These are phyloP conservation scores for Leptosomus discolor DNA, from an alignment of 2,113 vertebrate species.

Conservation along the genomic window DNA sequence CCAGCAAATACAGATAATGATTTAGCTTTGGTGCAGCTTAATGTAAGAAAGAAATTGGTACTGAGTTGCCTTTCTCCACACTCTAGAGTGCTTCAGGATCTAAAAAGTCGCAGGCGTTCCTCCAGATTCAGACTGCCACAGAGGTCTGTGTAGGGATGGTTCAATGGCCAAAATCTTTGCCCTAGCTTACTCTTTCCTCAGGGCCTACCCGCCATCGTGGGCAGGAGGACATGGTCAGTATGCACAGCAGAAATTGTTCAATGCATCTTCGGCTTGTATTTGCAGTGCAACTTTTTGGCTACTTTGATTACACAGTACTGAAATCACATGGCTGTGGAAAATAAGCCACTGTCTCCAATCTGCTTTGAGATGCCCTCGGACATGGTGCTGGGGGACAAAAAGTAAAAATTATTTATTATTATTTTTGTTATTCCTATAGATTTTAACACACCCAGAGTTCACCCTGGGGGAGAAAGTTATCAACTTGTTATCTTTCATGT, in stretches of 20 bases:
- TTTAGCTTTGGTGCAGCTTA: not conserved
- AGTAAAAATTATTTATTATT: not conserved
- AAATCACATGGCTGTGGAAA: not conserved
- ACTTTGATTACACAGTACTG: not conserved
- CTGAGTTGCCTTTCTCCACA: not conserved
- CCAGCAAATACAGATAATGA: not conserved
- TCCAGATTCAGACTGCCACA: not conserved
- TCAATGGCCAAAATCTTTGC: not conserved
- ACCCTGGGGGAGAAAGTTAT: not conserved
- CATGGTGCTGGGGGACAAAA: not conserved
- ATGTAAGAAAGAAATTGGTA: not conserved
- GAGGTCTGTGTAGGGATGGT: not conserved
- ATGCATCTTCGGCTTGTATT: not conserved
- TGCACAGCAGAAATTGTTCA: not conserved
- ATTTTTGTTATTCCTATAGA: not conserved
- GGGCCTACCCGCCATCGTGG: fast-evolving
- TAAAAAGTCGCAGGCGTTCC: not conserved
- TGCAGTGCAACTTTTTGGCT: not conserved
- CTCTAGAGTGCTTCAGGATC: not conserved
- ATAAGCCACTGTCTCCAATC: not conserved
- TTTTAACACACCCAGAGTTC: not conserved
- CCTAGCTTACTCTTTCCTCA: not conserved
- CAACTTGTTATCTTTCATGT: not conserved
- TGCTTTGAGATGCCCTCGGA: not conserved
- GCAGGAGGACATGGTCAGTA: not conserved